phyloP scores from a whole-genome alignment of 35 echinoderm and acorn worm species.

The Ophiothrix spiculata region DNA sequence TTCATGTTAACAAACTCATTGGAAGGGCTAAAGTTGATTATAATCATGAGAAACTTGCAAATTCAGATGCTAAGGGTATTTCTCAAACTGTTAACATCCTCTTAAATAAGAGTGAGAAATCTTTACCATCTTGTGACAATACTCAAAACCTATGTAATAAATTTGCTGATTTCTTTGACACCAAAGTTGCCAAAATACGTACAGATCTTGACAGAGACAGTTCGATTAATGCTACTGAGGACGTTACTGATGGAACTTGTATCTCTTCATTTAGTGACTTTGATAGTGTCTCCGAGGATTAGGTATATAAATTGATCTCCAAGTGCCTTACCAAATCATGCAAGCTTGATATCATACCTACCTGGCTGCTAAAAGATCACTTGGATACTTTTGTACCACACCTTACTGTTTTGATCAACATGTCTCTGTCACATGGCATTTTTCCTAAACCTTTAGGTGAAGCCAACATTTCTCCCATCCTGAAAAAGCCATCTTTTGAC shows the following conservation, averaged over 20 bases:
- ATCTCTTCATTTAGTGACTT: not conserved
- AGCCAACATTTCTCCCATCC: not conserved
- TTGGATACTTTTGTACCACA: not conserved
- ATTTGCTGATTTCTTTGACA: slow-evolving; percentile 5
- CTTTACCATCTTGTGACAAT: not conserved
- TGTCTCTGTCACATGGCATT: not conserved
- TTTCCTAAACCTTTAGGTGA: not conserved
- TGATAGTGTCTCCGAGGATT: not conserved
- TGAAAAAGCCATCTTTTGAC: not conserved
- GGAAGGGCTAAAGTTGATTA: not conserved
- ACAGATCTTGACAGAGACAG: too few relatives aligned
- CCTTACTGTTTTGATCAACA: slow-evolving; percentile 1
- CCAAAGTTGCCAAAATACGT: not conserved
- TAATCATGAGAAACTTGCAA: not conserved
- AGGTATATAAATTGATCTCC: not conserved
- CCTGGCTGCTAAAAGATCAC: slow-evolving; percentile 6
- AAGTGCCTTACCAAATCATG: not conserved
- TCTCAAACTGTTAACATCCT: not conserved
- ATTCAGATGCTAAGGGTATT: slow-evolving; percentile 11
- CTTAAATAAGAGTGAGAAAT: not conserved
- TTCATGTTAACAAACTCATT: not conserved
- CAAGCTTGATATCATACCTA: not conserved
- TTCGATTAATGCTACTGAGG: too few relatives aligned
- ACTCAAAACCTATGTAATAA: not conserved
- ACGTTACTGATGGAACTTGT: too few relatives aligned